Conservation (phyloP, 2,113 vertebrate species). For the Natator depressus region DNA sequence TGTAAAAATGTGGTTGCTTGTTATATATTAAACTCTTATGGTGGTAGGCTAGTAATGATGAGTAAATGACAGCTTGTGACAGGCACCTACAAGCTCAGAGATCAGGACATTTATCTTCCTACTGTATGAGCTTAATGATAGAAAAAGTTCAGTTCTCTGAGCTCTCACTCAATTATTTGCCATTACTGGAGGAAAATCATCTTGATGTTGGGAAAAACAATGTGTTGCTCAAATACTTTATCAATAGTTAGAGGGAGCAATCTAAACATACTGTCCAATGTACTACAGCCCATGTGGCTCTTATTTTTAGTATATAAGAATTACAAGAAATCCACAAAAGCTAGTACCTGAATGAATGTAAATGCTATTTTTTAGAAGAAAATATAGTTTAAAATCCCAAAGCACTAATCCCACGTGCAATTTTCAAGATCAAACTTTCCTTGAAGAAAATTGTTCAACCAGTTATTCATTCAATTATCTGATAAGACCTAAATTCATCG, state of each 20-base stretch:
- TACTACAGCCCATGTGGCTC: background rate
- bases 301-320: slow-evolving; percentile 5
- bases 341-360: background rate
- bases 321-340: slow-evolving; percentile 30
- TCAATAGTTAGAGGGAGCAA: background rate
- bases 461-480: background rate
- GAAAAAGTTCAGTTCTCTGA: slow-evolving; percentile 1
- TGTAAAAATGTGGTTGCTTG: background rate
- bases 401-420: slow-evolving; percentile 28
- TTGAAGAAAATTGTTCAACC: slow-evolving; percentile 28
- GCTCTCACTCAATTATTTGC: background rate
- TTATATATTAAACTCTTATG: background rate
- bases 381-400: background rate
- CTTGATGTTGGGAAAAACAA: background rate
- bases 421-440: slow-evolving; percentile 30
- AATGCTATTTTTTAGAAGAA: background rate
- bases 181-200: background rate
- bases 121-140: background rate
- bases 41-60: background rate
- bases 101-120: background rate
- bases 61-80: background rate
- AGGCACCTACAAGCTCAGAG: background rate
- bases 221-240: background rate
- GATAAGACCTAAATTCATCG: slow-evolving; percentile 16
- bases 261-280: background rate